phyloP scores from a whole-genome alignment of 2,888 invertebrate species.

The Tortrix viridana region DNA sequence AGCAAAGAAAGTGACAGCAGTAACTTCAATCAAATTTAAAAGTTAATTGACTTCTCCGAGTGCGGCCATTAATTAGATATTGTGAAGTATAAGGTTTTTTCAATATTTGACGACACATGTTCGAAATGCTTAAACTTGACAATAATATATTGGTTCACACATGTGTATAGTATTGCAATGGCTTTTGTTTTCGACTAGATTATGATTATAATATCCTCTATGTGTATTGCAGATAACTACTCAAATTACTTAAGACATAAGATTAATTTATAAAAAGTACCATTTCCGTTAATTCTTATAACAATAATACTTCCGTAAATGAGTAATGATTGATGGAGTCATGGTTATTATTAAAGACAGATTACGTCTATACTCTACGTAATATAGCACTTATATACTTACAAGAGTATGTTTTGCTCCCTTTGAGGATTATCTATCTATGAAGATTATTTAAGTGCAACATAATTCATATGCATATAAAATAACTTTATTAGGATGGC shows the following conservation, averaged over 20 bases:
- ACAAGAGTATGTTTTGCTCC: constrained; percentile 35
- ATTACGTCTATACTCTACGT: not conserved
- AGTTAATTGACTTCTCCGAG: no score
- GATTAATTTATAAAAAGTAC: constrained; percentile 32
- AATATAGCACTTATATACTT: constrained; percentile 20
- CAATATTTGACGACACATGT: constrained; percentile 60
- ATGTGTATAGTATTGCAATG: constrained; percentile 81
- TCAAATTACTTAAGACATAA: constrained; percentile 23
- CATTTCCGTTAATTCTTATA: constrained; percentile 31
- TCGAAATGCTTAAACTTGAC: constrained; percentile 46
- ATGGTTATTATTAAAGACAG: not conserved
- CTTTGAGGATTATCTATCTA: constrained; percentile 26
- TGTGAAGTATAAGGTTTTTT: constrained; percentile 47
- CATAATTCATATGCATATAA: constrained; percentile 18
- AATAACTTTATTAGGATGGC: constrained; percentile 48
- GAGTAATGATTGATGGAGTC: constrained; percentile 11
- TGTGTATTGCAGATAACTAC: constrained; percentile 63
- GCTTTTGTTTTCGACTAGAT: constrained; percentile 83
- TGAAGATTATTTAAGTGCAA: constrained; percentile 11
- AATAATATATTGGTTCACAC: constrained; percentile 46
- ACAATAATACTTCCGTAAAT: constrained; percentile 29
- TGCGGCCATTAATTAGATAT: constrained; percentile 42
- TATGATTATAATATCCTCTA: constrained; percentile 73
- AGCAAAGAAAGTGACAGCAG: no score
- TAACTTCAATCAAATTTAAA: no score